Evolutionary conservation across 2,113 vertebrate genomes (phyloP), one percentile per base, ranked within the genome.

Genomic region (Clinocottus analis): DNA sequence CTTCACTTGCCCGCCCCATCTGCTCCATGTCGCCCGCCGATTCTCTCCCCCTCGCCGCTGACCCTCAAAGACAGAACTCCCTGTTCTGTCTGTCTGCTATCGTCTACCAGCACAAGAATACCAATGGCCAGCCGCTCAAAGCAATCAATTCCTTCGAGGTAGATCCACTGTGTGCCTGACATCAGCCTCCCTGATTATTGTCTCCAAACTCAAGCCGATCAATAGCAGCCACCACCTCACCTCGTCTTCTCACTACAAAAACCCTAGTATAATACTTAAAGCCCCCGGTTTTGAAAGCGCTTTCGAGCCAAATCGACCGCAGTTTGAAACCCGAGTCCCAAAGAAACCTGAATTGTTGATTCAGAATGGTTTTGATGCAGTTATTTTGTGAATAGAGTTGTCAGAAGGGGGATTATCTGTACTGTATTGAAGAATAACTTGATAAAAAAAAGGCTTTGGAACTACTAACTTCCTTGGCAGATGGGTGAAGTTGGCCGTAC

Each of bases 161-260:
- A 85, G 88, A 92, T 87, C 84, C 81, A 85, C 80, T 88, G 77
- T 91, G 83, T 82, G 82, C 69, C 75, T 84, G 86, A 91, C 89
- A 92, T 86, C 86, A 86, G 75, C 85, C 84, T 87, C 83, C 74
- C 84, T 87, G 89, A 92, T 92, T 90, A 89, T 89, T 85, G 84
- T 91, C 86, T 88, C 88, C 66, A 61, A 88, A 88, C 27, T 56
- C 85, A 74, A 79, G 68, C 55, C 59, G 14, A 86, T 91, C 91
- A 9, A 91, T 93, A 89, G 73, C 77, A 64, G 77, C 53, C 71
- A 66, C 71, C 84, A 68, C 77, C 71, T 72, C 13, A 1, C 63
- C 72, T n/a, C n/a, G n/a, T n/a, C n/a, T 74, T 69, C 71, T 59
- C 43, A 29, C 45, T 80, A 64, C 77, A 84, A 83, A 77, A 74